Base-by-base conservation (phyloP, 2,888 invertebrate genomes). In the Lepidochitona cinerea region DNA sequence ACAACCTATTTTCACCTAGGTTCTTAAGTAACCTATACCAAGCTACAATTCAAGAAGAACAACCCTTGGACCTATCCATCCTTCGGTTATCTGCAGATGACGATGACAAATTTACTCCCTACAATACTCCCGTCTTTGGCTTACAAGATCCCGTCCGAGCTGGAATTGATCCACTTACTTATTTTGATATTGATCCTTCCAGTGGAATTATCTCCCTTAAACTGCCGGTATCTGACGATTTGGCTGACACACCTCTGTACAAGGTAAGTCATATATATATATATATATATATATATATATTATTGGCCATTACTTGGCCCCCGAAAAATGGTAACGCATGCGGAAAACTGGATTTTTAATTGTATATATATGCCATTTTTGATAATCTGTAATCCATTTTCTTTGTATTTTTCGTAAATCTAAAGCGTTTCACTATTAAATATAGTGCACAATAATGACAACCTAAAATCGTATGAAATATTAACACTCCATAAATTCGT, bases 41-140 rank as follows among this genome's bases (percentile, higher is more conserved):
- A 23, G 73, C 75, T 1, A 83, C 79, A 6, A 80, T 82, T 29
- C 74, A 75, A 70, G 88, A 88, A 75, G 81, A 79, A 6, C 65
- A 78, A 6, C 64, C 80, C 0, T 79, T 87, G 3, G 87, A 86
- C 5, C 71, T 80, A 18, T 70, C 74, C 64, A 79, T 89, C 5
- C 66, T 85, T 7, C 81, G 80, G 52, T 79, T 88, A 0, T 71
- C 76, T 6, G 89, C 89, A 52, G 80, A 69, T 23, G 83, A 83
- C 70, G 64, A 70, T 2, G 83, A 82, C 9, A 26, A 12, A 59
- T 59, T 59, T 26, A 32, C 4, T 59, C 59, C 59, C 12, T 59
- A 59, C 26, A 59, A 59, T 14, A 4, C 66, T 1, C 36, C n/a
- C 18, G 37, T 37, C 35, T 66, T 36, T 37, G 66, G 2, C 9